A percentile compares a stretch with the other conserved stretches of the same genome.
These are phyloP conservation scores for Monopis laevigella DNA, from an alignment of 2,888 invertebrate genomes.

Conservation along the genomic window DNA sequence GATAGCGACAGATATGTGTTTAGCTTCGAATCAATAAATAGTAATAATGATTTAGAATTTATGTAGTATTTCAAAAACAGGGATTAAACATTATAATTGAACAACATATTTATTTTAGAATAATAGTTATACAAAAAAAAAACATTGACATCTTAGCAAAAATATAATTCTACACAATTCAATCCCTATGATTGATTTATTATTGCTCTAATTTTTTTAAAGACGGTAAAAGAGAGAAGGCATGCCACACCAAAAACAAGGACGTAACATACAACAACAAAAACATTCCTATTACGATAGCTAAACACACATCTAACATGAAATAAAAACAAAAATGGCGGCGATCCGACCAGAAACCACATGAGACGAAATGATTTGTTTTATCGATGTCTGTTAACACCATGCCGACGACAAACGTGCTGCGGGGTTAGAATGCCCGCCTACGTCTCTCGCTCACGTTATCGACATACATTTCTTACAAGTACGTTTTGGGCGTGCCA, in stretches of 20 bases:
- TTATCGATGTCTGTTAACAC: neutral
- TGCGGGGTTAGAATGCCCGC: slow-evolving; percentile 1
- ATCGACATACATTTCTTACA: too few species aligned
- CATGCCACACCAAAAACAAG: slow-evolving; percentile 12
- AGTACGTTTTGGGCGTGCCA: too few species aligned
- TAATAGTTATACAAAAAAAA: too few species aligned
- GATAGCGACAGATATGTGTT: neutral
- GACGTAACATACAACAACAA: slow-evolving; percentile 11
- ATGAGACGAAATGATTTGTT: too few species aligned
- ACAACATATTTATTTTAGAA: too few species aligned
- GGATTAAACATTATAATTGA: too few species aligned
- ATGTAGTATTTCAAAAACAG: too few species aligned
- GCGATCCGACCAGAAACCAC: neutral
- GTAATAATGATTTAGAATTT: neutral
- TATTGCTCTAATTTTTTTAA: too few species aligned
- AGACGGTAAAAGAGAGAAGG: neutral
- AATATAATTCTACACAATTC: too few species aligned
- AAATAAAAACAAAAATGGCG: neutral
- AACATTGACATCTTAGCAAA: too few species aligned
- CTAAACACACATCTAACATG: slow-evolving; percentile 5
- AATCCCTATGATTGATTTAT: too few species aligned
- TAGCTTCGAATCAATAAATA: neutral
- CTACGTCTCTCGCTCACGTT: too few species aligned
- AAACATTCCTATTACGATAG: neutral
- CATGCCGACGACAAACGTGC: neutral